A percentile compares a stretch with the other conserved stretches of the same genome.
Conservation (phyloP, 2,797 vertebrate species). For the Sebastes minor region DNA sequence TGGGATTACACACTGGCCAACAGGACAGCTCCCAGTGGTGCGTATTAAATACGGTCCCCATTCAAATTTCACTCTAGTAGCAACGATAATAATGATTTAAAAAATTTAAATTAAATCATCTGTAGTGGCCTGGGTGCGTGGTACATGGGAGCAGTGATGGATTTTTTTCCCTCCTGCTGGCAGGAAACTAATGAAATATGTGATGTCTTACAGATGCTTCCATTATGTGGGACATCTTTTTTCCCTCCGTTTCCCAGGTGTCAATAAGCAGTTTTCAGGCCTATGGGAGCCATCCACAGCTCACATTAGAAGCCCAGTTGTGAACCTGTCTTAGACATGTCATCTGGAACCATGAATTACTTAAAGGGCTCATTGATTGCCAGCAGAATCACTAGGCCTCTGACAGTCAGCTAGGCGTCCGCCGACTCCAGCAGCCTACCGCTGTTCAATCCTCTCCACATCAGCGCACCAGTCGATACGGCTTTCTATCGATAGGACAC, state of each 20-base stretch:
- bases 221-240: conserved; percentile 59
- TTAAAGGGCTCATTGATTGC: conserved; percentile 72
- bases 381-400: conserved; percentile 48
- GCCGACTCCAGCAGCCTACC: conserved; percentile 34
- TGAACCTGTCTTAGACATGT: conserved; percentile 68
- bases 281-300: conserved; percentile 43
- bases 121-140: background rate
- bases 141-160: conserved; percentile 36
- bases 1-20: background rate
- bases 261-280: conserved; percentile 60
- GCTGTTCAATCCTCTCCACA: conserved; percentile 60
- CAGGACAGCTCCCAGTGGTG: background rate
- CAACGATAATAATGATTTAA: conserved; percentile 14
- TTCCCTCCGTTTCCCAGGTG: conserved; percentile 49
- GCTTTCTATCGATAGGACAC: conserved; percentile 54
- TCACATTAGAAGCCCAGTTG: conserved; percentile 62
- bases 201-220: conserved; percentile 64
- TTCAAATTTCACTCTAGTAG: conserved; percentile 3
- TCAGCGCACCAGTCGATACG: conserved; percentile 59
- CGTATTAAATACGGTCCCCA: background rate
- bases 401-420: conserved; percentile 56
- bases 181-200: conserved; percentile 68
- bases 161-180: conserved; percentile 40
- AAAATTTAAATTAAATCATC: conserved; percentile 42
- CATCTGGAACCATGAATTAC: conserved; percentile 62